phyloP scores from a whole-genome alignment of 2,888 invertebrate genomes.

The Drosophila gaucha region DNA sequence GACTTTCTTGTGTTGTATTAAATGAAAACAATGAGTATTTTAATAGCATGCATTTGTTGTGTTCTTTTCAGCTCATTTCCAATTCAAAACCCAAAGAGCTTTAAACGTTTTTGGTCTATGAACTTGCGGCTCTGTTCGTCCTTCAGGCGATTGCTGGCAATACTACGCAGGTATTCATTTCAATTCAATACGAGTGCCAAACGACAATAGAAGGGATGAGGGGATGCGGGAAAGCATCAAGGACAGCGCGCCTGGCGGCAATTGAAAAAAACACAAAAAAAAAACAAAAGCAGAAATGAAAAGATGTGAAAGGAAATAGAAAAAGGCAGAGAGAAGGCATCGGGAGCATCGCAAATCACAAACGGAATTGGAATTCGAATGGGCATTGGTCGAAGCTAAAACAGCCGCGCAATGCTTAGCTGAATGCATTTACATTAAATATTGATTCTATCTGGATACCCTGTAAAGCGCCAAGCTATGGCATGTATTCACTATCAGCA shows the following conservation, averaged over 20 bases:
- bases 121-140: background rate
- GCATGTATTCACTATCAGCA: background rate
- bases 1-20: background rate
- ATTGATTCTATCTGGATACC: slow-evolving; percentile 36
- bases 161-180: slow-evolving; percentile 4
- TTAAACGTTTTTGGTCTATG: background rate
- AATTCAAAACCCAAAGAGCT: background rate
- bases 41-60: background rate
- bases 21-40: background rate
- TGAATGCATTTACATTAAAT: slow-evolving; percentile 24
- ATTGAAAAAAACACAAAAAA: slow-evolving; percentile 16
- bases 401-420: slow-evolving; percentile 2
- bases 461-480: background rate
- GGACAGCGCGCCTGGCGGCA: slow-evolving; percentile 22
- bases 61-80: background rate
- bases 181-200: slow-evolving; percentile 13
- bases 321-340: slow-evolving; percentile 7
- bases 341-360: slow-evolving; percentile 24
- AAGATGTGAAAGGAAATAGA: background rate
- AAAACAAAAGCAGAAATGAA: background rate
- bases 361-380: slow-evolving; percentile 9
- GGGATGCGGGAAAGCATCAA: slow-evolving; percentile 10
- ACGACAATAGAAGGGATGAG: slow-evolving; percentile 5
- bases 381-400: slow-evolving; percentile 19
- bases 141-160: background rate